phyloP scores from a whole-genome alignment of 2,888 invertebrate species.

The Miltochrista miniata region DNA sequence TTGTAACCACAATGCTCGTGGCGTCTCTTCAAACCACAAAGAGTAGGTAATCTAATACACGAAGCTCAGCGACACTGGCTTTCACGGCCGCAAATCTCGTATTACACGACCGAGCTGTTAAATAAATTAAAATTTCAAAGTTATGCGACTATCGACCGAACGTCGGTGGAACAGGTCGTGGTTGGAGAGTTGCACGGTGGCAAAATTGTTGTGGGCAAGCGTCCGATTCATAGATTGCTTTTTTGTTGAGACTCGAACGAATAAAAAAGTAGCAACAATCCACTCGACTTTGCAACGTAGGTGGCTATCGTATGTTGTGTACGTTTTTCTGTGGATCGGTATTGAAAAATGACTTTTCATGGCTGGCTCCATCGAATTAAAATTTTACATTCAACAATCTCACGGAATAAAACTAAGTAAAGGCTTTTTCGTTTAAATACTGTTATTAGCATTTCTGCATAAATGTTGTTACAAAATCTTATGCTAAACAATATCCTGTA shows the following conservation, averaged over 20 bases:
- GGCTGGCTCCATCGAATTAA: conserved; percentile 22
- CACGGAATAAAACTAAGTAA: conserved; percentile 2
- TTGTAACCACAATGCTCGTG: conserved; percentile 74
- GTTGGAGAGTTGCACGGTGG: conserved; percentile 37
- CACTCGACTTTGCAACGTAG: conserved; percentile 54
- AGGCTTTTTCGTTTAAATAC: not conserved
- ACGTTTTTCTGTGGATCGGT: conserved; percentile 55
- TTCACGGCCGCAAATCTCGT: conserved; percentile 77
- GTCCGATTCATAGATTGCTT: conserved; percentile 77
- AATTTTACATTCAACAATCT: conserved; percentile 4
- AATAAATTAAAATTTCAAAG: conserved; percentile 30
- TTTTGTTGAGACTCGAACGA: conserved; percentile 68
- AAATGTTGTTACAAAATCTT: conserved; percentile 1
- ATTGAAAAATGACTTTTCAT: conserved; percentile 45
- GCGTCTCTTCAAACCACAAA: conserved; percentile 78
- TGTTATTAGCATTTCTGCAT: conserved; percentile 2
- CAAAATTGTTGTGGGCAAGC: conserved; percentile 49
- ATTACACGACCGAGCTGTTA: conserved; percentile 59
- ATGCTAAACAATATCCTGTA: conserved; percentile 5
- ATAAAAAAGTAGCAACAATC: conserved; percentile 60
- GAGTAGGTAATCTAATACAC: conserved; percentile 79
- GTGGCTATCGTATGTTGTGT: conserved; percentile 65
- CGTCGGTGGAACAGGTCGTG: conserved; percentile 35
- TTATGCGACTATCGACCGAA: conserved; percentile 47
- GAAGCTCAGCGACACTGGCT: conserved; percentile 81